Percentiles rank a stretch among this genome's conserved stretches.
These are phyloP conservation scores for Helicoverpa armigera DNA, from an alignment of 1,140 invertebrate species.

Conservation along the genomic window DNA sequence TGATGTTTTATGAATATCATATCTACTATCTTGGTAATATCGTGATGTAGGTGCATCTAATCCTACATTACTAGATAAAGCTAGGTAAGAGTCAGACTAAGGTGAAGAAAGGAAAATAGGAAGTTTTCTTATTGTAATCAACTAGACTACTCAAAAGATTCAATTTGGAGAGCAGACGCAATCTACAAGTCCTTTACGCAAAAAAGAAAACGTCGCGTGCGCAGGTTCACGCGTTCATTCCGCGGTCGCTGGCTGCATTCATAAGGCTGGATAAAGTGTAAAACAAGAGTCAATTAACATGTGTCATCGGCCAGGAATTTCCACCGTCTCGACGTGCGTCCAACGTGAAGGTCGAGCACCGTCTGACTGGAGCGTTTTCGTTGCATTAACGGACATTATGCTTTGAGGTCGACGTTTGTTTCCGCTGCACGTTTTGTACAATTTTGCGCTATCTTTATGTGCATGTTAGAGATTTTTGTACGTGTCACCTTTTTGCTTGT, in stretches of 20 bases:
- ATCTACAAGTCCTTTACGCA: background rate
- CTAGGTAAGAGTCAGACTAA: no score
- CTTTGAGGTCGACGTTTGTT: slow-evolving; percentile 36
- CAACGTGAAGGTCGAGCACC: slow-evolving; percentile 17
- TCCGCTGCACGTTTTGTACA: slow-evolving; percentile 23
- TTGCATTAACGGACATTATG: slow-evolving; percentile 36
- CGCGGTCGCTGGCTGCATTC: slow-evolving; percentile 29
- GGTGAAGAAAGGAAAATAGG: no score
- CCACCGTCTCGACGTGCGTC: slow-evolving; percentile 41
- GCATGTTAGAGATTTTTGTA: background rate
- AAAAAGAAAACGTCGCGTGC: background rate
- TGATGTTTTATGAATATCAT: background rate
- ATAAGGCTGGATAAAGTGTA: slow-evolving; percentile 29
- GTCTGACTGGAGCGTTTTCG: slow-evolving; percentile 22
- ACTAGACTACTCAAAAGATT: no score
- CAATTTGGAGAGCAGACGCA: background rate
- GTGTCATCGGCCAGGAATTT: slow-evolving; percentile 47
- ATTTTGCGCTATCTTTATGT: slow-evolving; percentile 11
- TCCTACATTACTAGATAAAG: no score
- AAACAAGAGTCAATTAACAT: slow-evolving; percentile 42
- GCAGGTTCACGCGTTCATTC: slow-evolving; percentile 25
- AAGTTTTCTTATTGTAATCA: no score
- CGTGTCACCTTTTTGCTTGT: background rate
- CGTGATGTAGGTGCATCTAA: no score
- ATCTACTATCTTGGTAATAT: no score